A percentile compares a stretch with the other conserved stretches of the same genome.
These are phyloP conservation scores for Dolichopus griseipennis DNA, from an alignment of 2,888 invertebrate species.

Conservation along the genomic window DNA sequence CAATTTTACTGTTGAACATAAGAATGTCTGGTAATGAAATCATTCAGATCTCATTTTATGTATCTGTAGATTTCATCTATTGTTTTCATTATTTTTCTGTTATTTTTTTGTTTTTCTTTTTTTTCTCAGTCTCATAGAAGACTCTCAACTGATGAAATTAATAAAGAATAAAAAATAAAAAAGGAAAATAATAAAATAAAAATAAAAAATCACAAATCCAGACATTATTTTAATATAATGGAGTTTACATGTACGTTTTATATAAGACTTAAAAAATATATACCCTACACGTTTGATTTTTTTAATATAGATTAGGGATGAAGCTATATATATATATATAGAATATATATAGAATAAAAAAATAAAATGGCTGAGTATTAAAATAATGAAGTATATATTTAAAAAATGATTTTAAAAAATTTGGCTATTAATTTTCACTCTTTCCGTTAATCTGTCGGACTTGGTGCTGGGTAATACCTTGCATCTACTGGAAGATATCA, in stretches of 20 bases:
- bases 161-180: not conserved
- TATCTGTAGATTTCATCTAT: not conserved
- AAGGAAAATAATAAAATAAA: not conserved
- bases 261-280: not conserved
- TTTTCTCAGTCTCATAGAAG: not conserved
- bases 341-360: no score
- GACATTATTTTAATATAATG: not conserved
- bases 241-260: not conserved
- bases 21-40: not conserved
- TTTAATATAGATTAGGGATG: not conserved
- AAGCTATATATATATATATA: no score
- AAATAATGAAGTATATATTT: no score
- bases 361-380: no score
- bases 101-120: no score
- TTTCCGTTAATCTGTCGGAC: no score
- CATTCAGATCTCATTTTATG: not conserved
- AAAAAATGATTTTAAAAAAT: no score
- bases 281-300: not conserved
- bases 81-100: no score
- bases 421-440: no score
- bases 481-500: no score
- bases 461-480: no score
- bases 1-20: not conserved
- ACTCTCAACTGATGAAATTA: not conserved
- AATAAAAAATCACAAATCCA: not conserved